These are phyloP conservation scores for Ryuthela nishihirai DNA, from an alignment of 2,888 invertebrate species.

Conservation along the genomic window DNA sequence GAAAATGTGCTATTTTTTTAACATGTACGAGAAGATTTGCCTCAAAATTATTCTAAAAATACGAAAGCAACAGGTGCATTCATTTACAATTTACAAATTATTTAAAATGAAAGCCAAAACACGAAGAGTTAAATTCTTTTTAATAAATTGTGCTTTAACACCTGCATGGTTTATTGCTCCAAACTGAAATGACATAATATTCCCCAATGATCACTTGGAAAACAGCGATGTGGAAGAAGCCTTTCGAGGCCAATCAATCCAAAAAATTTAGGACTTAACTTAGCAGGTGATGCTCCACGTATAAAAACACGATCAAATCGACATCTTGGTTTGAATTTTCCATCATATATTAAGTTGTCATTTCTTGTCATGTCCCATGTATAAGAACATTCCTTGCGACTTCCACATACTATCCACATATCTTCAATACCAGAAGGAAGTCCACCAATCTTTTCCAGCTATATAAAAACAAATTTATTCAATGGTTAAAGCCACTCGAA, in stretches of 20 bases:
- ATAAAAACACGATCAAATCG: constrained; percentile 59
- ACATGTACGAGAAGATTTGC: no score
- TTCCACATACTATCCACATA: constrained; percentile 58
- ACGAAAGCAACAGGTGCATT: no score
- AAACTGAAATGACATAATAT: constrained; percentile 32
- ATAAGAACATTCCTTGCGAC: constrained; percentile 54
- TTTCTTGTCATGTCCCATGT: constrained; percentile 61
- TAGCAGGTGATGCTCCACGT: constrained; percentile 46
- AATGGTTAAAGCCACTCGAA: constrained; percentile 3
- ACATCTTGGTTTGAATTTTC: constrained; percentile 46
- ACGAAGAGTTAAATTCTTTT: no score
- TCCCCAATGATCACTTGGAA: constrained; percentile 60
- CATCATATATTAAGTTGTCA: constrained; percentile 52
- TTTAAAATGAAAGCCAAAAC: no score
- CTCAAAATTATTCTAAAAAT: no score
- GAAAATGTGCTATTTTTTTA: no score
- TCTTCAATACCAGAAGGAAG: constrained; percentile 53
- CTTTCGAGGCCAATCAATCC: constrained; percentile 57
- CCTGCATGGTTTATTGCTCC: constrained; percentile 31
- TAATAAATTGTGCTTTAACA: no score
- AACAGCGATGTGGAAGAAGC: constrained; percentile 53
- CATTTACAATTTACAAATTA: no score
- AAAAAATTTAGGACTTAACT: constrained; percentile 52
- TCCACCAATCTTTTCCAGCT: constrained; percentile 50
- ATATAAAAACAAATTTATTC: constrained; percentile 26